phyloP scores from a whole-genome alignment of 2,797 vertebrate genomes.

The Enteromius paludinosus region DNA sequence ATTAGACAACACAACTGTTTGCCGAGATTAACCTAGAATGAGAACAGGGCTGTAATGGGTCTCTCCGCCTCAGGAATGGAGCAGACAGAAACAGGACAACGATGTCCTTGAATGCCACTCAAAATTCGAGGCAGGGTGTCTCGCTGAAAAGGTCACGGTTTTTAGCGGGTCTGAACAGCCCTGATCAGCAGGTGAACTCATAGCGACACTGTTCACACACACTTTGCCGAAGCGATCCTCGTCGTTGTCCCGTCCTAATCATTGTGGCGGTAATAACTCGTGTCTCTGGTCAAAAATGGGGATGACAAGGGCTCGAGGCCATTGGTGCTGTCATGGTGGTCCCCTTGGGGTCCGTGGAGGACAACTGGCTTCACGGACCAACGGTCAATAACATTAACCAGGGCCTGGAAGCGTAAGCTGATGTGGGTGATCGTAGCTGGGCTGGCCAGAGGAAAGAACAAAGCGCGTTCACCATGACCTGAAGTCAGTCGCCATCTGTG shows the following conservation, averaged over 20 bases:
- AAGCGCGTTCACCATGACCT: conserved; percentile 71
- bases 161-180: conserved; percentile 35
- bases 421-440: conserved; percentile 65
- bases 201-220: neutral
- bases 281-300: conserved; percentile 56
- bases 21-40: conserved; percentile 68
- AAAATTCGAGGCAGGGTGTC: conserved; percentile 30
- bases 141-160: conserved; percentile 54
- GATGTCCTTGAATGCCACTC: conserved; percentile 44
- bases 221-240: conserved; percentile 12
- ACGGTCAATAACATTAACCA: conserved; percentile 77
- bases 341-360: conserved; percentile 68
- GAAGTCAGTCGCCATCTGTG: conserved; percentile 66
- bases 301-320: conserved; percentile 53
- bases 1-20: conserved; percentile 73
- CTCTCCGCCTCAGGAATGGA: conserved; percentile 46
- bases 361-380: conserved; percentile 75
- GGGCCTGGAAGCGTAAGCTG: conserved; percentile 61
- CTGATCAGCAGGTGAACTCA: conserved; percentile 41
- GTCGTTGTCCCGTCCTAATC: conserved; percentile 13
- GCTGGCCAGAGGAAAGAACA: conserved; percentile 67
- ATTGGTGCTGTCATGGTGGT: conserved; percentile 66
- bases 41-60: conserved; percentile 49
- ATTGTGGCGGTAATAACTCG: neutral
- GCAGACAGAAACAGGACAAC: conserved; percentile 38